Percentiles rank a stretch among this genome's conserved stretches.
phyloP scores from a whole-genome alignment of 2,797 vertebrate genomes.

The Podarcis lilfordi region DNA sequence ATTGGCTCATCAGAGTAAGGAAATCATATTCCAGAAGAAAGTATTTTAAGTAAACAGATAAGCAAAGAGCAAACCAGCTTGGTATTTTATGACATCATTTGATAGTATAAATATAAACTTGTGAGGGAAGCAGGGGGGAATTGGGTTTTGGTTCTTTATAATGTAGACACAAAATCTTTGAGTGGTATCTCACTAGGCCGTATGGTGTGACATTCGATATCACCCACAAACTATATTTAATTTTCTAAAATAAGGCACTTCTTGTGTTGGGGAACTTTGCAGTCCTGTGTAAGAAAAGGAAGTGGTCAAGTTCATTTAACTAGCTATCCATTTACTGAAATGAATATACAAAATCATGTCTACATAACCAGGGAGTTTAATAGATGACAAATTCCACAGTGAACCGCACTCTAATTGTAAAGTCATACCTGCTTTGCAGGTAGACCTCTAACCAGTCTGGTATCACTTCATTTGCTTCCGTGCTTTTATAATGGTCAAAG shows the following conservation, averaged over 20 bases:
- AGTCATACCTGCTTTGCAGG: not conserved
- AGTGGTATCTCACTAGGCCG: not conserved
- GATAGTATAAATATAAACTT: not conserved
- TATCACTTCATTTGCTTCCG: not conserved
- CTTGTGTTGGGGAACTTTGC: not conserved
- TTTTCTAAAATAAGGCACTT: rapidly evolving
- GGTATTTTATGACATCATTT: not conserved
- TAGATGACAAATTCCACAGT: not conserved
- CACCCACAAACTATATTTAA: not conserved
- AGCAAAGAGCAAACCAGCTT: not conserved
- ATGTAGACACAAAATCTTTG: not conserved
- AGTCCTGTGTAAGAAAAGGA: not conserved
- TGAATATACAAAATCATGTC: not conserved
- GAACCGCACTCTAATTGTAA: not conserved
- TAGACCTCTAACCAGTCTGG: not conserved
- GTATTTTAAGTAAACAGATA: not conserved
- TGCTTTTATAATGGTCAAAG: not conserved
- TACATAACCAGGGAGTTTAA: not conserved
- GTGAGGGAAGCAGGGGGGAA: conserved; percentile 26
- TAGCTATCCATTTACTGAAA: not conserved
- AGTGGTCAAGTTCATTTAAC: not conserved
- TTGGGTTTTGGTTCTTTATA: not conserved
- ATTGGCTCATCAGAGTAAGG: not conserved
- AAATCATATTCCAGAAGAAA: not conserved
- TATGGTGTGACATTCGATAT: too few species aligned